Evolutionary conservation across 2,888 invertebrate genomes (phyloP), one percentile per base, ranked within the genome.

Genomic region (Pristionchus mayeri): DNA sequence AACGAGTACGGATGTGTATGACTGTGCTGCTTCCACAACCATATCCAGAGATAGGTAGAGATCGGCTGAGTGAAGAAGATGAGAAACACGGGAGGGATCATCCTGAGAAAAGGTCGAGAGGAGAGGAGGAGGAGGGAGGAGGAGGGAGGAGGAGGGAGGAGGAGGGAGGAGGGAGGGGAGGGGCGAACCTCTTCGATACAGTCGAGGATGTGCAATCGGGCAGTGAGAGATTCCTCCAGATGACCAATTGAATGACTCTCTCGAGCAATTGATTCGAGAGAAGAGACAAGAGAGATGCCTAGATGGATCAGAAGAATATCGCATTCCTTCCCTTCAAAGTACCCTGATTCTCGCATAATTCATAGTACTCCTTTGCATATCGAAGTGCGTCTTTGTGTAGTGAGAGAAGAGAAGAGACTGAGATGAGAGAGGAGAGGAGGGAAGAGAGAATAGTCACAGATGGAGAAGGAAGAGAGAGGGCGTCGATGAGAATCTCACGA

Each of bases 21-120:
- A 63, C 3, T 48, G 40, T 3, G 81, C 34, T 13, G 81, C 60
- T 48, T 82, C 63, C 21, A 63, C 50, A 34, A 34, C 30, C 27
- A 27, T 48, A 27, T 63, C 63, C 24, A 82, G 18, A 13, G 81
- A 82, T 3, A 82, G 60, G 63, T 48, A 82, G 0, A 82, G 11
- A 48, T 82, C 44, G 30, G 60, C 81, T 13, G 48, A 34, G 13
- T 63, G 60, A n/a, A 82, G 81, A n/a, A 82, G 37, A 82, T 82
- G 81, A 63, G 63, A 27, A 27, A 60, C 60, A 9, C 81, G 40
- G 34, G 44, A 52, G 1, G 27, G 21, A 24, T 80, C 81, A 27
- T 44, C 27, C 81, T 82, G 30, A 37, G 63, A 27, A 63, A 63
- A 27, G n/a, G n/a, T n/a, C n/a, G n/a, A n/a, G n/a, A n/a, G 16